These are phyloP conservation scores for Byasa hedistus DNA, from an alignment of 2,888 invertebrate genomes.

Conservation along the genomic window DNA sequence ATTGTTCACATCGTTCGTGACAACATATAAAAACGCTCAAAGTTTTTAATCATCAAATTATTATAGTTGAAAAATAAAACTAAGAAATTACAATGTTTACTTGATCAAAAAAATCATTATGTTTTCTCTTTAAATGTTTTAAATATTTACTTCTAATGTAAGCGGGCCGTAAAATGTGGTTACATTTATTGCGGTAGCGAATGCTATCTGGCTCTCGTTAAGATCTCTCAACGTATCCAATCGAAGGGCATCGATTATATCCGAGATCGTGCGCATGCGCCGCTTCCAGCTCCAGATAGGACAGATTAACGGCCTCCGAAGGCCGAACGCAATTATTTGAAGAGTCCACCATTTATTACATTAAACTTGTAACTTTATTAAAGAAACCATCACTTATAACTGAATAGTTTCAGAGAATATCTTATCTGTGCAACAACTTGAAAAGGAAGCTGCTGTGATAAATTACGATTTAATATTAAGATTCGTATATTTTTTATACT, in stretches of 20 bases:
- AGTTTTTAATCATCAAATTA: no score
- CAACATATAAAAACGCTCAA: no score
- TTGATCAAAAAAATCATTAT: no score
- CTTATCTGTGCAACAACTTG: no score
- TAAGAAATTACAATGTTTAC: no score
- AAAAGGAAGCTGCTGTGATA: no score
- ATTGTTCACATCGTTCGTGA: no score
- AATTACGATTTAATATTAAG: no score
- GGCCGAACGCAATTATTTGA: conserved; percentile 63
- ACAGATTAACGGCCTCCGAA: conserved; percentile 46
- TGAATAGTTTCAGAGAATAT: background rate
- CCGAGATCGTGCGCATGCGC: conserved; percentile 23
- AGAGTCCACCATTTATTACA: conserved; percentile 54
- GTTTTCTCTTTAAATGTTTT: no score
- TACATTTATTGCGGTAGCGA: conserved; percentile 24
- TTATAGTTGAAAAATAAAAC: no score
- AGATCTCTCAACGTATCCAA: conserved; percentile 26
- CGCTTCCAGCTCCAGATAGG: conserved; percentile 28
- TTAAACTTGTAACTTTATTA: conserved; percentile 26
- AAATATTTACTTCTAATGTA: no score
- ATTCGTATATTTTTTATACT: no score
- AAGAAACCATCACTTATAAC: background rate
- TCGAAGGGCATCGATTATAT: conserved; percentile 27
- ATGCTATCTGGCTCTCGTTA: conserved; percentile 19
- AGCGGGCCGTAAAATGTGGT: conserved; percentile 2